These are phyloP conservation scores for Graphium colonna DNA, from an alignment of 2,888 invertebrate genomes.

Conservation along the genomic window DNA sequence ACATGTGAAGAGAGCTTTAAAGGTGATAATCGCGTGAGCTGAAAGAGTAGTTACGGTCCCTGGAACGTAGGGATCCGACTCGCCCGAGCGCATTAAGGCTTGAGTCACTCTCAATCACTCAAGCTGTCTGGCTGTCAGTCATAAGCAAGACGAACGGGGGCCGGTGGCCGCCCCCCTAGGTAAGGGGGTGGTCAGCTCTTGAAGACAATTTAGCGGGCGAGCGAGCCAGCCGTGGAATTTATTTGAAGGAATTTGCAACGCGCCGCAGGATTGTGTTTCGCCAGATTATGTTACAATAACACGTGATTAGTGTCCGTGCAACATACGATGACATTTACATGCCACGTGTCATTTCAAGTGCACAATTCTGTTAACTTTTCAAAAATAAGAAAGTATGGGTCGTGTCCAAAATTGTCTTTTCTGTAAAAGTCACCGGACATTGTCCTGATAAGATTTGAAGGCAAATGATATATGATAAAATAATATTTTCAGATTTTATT, in stretches of 20 bases:
- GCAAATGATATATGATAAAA: background rate
- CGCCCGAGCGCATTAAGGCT: conserved; percentile 75
- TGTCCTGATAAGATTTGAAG: too few relatives aligned
- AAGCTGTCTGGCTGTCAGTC: conserved; percentile 77
- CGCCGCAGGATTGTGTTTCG: background rate
- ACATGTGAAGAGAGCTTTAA: conserved; percentile 28
- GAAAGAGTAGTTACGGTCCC: conserved; percentile 42
- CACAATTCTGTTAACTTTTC: background rate
- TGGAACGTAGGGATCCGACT: conserved; percentile 38
- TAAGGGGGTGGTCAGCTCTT: conserved; percentile 73
- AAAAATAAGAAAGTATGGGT: background rate
- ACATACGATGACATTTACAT: conserved; percentile 33
- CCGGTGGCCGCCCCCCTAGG: conserved; percentile 54
- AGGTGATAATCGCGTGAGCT: conserved; percentile 41
- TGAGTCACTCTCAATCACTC: conserved; percentile 79
- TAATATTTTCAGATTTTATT: conserved; percentile 2
- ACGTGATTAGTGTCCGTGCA: background rate
- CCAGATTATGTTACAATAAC: conserved; percentile 1
- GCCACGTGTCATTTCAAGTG: conserved; percentile 16
- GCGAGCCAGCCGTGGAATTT: conserved; percentile 70
- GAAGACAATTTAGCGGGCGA: conserved; percentile 77
- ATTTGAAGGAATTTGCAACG: conserved; percentile 58
- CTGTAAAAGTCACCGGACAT: background rate
- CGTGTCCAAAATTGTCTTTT: background rate
- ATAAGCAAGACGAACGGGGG: conserved; percentile 78